Base-by-base conservation (phyloP, 2,888 invertebrate species). In the Sussaba pulchella region DNA sequence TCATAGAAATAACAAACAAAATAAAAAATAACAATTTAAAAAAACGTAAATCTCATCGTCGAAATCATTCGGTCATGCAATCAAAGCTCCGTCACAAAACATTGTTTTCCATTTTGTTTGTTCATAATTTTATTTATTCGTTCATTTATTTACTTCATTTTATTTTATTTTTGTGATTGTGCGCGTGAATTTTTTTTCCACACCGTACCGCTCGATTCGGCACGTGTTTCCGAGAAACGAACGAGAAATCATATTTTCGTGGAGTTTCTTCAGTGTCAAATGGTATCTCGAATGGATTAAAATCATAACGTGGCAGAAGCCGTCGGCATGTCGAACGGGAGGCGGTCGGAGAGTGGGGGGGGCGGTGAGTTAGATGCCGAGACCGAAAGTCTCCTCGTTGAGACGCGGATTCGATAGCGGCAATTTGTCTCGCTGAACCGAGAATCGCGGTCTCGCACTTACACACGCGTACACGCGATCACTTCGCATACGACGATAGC, bases 311-410 rank as follows among this genome's bases (percentile, higher is more conserved):
- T 47, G 14, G 21, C 47, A n/a, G 39, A n/a, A n/a, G n/a, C n/a
- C n/a, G n/a, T n/a, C n/a, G n/a, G n/a, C n/a, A n/a, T n/a, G n/a
- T n/a, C n/a, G n/a, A 31, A 31, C 31, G 31, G n/a, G n/a, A 31
- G 31, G 6, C 31, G 6, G 6, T 6, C 2, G 2, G 31, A 6
- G 6, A 31, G 6, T 31, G 6, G 6, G 31, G 4, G 31, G 31
- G 31, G 6, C 6, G 2, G 31, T 31, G 31, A 31, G 4, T 57
- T 43, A 10, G 10, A 39, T 50, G 54, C 19, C 45, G 67, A 47
- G 69, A 69, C 73, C 52, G 59, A 24, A 26, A 78, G 78, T 73
- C 73, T 73, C n/a, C 72, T 52, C 61, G 39, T 67, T 2, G 6
- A 31, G 2, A 31, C 6, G n/a, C 31, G 31, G 52, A 52, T 52